A percentile compares a stretch with the other conserved stretches of the same genome.
These are phyloP conservation scores for Caerostris darwini DNA, from an alignment of 1,140 invertebrate genomes.

Conservation along the genomic window DNA sequence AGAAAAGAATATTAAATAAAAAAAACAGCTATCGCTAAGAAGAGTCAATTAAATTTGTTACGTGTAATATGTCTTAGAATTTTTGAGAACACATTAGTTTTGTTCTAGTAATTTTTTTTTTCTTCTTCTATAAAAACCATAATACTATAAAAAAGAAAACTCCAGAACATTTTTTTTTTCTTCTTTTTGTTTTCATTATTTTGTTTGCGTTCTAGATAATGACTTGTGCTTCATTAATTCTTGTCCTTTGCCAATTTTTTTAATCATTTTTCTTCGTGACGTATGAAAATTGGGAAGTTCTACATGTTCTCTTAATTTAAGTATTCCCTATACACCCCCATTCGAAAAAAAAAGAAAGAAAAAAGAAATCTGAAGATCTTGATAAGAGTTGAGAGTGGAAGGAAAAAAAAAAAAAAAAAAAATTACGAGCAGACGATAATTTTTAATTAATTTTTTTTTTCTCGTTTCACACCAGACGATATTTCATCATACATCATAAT, in stretches of 20 bases:
- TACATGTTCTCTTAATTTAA: background rate
- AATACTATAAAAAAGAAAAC: too few species aligned
- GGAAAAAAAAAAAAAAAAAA: too few species aligned
- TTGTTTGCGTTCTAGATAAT: too few species aligned
- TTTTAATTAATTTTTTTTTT: conserved; percentile 29
- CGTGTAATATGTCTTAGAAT: background rate
- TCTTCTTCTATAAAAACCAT: too few species aligned
- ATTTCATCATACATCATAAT: background rate
- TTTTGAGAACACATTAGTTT: background rate
- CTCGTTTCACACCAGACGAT: background rate
- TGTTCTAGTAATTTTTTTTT: background rate
- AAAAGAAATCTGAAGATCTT: background rate
- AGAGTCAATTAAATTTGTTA: conserved; percentile 13
- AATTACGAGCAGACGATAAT: background rate
- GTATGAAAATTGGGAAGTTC: background rate
- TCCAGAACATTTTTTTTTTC: too few species aligned
- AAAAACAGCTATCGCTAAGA: background rate
- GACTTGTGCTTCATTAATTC: conserved; percentile 22
- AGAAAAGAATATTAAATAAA: background rate
- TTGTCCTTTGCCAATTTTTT: background rate
- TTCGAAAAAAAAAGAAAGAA: background rate
- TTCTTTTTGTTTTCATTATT: background rate
- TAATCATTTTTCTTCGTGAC: background rate
- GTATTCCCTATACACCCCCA: background rate
- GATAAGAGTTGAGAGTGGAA: background rate